Percentiles rank a stretch among this genome's conserved stretches.
Conservation (phyloP, 2,888 invertebrate species). For the Augochlorella aurata region DNA sequence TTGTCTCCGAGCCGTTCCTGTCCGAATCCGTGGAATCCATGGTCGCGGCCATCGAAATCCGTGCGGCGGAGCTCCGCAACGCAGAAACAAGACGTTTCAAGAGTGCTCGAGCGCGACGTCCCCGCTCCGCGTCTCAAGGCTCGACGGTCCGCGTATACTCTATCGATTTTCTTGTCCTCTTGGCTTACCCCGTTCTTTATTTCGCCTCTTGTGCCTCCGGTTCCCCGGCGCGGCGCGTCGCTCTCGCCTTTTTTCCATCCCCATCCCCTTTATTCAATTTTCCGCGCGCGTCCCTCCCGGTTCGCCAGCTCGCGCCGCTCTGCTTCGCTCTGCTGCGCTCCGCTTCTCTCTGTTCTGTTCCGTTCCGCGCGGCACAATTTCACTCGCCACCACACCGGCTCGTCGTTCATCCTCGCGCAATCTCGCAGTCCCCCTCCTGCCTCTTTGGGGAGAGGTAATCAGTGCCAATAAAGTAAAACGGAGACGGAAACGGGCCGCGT, state of each 20-base stretch:
- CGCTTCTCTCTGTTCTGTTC: not conserved
- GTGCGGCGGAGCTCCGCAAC: not conserved
- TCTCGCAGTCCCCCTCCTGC: not conserved
- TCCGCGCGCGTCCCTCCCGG: not conserved
- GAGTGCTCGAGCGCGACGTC: not conserved
- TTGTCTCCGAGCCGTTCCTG: not conserved
- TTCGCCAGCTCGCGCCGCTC: not conserved
- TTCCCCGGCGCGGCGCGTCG: not conserved
- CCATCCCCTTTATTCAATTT: conserved; percentile 5
- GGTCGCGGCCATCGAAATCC: not conserved
- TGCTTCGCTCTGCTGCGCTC: too few relatives aligned
- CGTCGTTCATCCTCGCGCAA: conserved; percentile 22
- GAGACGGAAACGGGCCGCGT: not conserved
- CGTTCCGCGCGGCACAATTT: not conserved
- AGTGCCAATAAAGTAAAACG: conserved; percentile 17
- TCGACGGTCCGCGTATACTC: not conserved
- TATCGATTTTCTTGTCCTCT: conserved; percentile 6
- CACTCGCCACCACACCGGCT: not conserved
- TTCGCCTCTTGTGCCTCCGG: not conserved
- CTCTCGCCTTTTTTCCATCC: not conserved
- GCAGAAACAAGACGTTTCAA: not conserved
- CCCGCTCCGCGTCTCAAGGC: not conserved
- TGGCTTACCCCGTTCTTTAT: not conserved
- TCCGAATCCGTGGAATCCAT: not conserved
- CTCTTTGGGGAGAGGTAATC: not conserved